Base-by-base conservation (phyloP, 2,888 invertebrate species). In the Acanthosepion pharaonis region DNA sequence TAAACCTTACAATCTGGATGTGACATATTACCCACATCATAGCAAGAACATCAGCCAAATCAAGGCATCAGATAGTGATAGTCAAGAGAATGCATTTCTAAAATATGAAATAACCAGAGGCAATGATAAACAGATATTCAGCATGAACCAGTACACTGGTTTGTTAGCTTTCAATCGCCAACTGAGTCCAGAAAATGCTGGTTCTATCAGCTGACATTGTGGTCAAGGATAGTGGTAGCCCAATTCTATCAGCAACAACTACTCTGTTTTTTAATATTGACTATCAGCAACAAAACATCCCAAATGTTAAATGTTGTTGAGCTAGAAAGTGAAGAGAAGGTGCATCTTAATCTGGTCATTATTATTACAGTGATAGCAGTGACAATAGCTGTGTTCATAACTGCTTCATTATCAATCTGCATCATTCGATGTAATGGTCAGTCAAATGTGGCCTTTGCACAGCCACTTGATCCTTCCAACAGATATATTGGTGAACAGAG, bases 51-150 rank as follows among this genome's bases (percentile, higher is more conserved):
- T 64, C 64, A 64, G 23, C 8, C 64, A 64, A 28, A 64, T 64
- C 23, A 64, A 64, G 64, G 64, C 64, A 64, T 23, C 64, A 23
- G 64, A 64, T 25, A 64, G 64, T 64, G 64, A 64, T 64, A 64
- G 64, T 64, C 64, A 64, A 64, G 64, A 64, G 64, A 64, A 64
- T 64, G 64, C 64, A 64, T 64, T 64, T 64, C 64, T 64, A 64
- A 64, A 64, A 64, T 64, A 64, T 64, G 23, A 64, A 64, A 64
- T 64, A 64, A 64, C 1, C 64, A 64, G 64, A 64, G 64, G 64
- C 64, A 64, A 64, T 64, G 64, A 64, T 25, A 64, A 64, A 64
- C 64, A 64, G 23, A 64, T 64, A 25, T 64, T 64, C 64, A 64
- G 25, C 64, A 64, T 64, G 25, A 64, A 64, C 64, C 64, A 64